Evolutionary conservation across 2,888 invertebrate genomes (phyloP).

Genomic region (Diarsia dahlii): DNA sequence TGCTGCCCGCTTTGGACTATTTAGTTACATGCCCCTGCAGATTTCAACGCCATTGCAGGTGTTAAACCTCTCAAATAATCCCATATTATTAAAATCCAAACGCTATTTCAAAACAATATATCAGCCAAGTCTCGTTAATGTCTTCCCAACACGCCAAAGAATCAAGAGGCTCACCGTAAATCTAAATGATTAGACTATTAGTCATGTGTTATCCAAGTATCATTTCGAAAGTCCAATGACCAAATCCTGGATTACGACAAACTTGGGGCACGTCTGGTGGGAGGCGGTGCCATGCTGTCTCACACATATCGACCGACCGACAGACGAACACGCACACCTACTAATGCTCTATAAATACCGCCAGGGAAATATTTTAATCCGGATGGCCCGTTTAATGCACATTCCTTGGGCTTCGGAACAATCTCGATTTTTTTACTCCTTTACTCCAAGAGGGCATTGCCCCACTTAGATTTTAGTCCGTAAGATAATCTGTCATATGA

Average conservation of each 20-base stretch:
- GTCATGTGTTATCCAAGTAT: constrained; percentile 66
- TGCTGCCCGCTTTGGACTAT: constrained; percentile 85
- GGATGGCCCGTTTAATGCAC: constrained; percentile 88
- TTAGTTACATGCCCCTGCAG: constrained; percentile 75
- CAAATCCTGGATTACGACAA: constrained; percentile 86
- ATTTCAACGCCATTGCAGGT: constrained; percentile 65
- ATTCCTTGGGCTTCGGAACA: constrained; percentile 84
- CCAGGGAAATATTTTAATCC: constrained; percentile 90
- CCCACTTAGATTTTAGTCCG: constrained; percentile 77
- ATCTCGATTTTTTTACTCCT: constrained; percentile 78
- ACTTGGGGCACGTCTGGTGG: constrained; percentile 83
- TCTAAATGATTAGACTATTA: constrained; percentile 59
- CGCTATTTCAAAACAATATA: constrained; percentile 32
- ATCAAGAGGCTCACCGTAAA: constrained; percentile 50
- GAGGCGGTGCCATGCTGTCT: constrained; percentile 90
- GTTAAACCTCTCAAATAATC: constrained; percentile 21
- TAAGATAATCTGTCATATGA: constrained; percentile 77
- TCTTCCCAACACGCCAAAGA: constrained; percentile 30
- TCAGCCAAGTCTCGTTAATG: constrained; percentile 26
- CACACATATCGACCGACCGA: constrained; percentile 85
- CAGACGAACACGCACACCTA: constrained; percentile 87
- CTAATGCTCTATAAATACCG: constrained; percentile 89
- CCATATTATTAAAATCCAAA: constrained; percentile 16
- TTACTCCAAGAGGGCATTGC: constrained; percentile 77
- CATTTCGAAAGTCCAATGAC: constrained; percentile 77